phyloP scores from a whole-genome alignment of 1,140 invertebrate genomes.

The Leptinotarsa texana region DNA sequence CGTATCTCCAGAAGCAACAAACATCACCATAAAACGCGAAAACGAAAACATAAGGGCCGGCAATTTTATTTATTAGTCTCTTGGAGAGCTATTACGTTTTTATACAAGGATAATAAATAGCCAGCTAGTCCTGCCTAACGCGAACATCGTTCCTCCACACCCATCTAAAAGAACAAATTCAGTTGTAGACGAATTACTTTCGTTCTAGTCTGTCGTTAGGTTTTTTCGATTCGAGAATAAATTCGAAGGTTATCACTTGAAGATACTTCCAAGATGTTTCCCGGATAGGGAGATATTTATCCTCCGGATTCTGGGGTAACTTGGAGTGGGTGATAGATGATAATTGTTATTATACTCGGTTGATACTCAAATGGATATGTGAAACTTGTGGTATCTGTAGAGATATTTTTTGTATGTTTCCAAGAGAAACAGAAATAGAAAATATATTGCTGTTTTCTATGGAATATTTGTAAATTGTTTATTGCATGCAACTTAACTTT shows the following conservation, averaged over 20 bases:
- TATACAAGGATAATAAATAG: slow-evolving; percentile 17
- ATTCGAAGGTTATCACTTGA: background rate
- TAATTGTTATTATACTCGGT: too few relatives aligned
- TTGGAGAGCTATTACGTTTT: slow-evolving; percentile 21
- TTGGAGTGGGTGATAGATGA: too few relatives aligned
- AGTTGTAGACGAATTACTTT: slow-evolving; percentile 5
- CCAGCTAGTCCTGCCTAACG: slow-evolving; percentile 12
- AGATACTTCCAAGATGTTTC: background rate
- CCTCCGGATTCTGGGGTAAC: too few relatives aligned
- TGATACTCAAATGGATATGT: too few relatives aligned
- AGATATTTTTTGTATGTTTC: too few relatives aligned
- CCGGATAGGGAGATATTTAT: too few relatives aligned
- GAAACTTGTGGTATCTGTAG: too few relatives aligned
- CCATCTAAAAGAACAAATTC: slow-evolving; percentile 9
- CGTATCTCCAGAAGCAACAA: slow-evolving; percentile 7
- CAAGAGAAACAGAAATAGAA: too few relatives aligned
- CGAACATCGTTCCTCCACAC: slow-evolving; percentile 3
- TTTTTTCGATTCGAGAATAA: background rate
- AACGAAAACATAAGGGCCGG: slow-evolving; percentile 17
- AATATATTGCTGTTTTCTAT: too few relatives aligned
- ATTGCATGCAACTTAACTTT: too few relatives aligned
- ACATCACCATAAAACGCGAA: slow-evolving; percentile 21
- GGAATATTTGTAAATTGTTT: too few relatives aligned
- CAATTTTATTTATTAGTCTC: slow-evolving; percentile 22
- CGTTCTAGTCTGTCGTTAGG: background rate